Evolutionary conservation across 2,113 vertebrate genomes (phyloP).

Genomic region (Crotalus viridis): DNA sequence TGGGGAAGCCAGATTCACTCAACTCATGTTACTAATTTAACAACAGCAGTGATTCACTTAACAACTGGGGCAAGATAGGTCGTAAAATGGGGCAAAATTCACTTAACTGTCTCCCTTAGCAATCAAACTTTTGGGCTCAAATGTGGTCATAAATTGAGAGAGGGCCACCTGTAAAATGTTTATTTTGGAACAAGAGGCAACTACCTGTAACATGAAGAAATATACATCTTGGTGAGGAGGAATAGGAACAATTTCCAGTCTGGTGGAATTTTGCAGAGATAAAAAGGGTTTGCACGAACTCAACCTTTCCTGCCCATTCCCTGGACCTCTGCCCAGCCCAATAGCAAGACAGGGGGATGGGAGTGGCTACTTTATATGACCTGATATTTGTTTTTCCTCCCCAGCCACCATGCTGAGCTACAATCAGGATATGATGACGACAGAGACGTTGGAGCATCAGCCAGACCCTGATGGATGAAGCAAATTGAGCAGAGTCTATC

Average conservation of each 20-base stretch:
- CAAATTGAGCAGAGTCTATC: not conserved
- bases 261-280: not conserved
- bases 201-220: not conserved
- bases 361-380: slow-evolving; percentile 4
- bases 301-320: not conserved
- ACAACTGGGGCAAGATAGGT: not conserved
- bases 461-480: not conserved
- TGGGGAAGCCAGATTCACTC: not conserved
- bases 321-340: slow-evolving; percentile 11
- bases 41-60: not conserved
- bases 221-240: not conserved
- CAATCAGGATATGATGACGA: slow-evolving; percentile 19
- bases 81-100: not conserved
- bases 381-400: slow-evolving; percentile 13
- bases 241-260: not conserved
- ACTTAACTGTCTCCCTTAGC: not conserved
- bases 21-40: not conserved
- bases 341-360: not conserved
- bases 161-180: not conserved
- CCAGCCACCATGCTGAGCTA: not conserved
- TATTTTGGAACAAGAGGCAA: not conserved
- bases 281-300: not conserved
- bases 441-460: slow-evolving; percentile 4
- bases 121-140: not conserved
- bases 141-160: not conserved